A percentile compares a stretch with the other conserved stretches of the same genome.
Conservation (phyloP, 2,888 invertebrate genomes). For the Oasisia sp. region DNA sequence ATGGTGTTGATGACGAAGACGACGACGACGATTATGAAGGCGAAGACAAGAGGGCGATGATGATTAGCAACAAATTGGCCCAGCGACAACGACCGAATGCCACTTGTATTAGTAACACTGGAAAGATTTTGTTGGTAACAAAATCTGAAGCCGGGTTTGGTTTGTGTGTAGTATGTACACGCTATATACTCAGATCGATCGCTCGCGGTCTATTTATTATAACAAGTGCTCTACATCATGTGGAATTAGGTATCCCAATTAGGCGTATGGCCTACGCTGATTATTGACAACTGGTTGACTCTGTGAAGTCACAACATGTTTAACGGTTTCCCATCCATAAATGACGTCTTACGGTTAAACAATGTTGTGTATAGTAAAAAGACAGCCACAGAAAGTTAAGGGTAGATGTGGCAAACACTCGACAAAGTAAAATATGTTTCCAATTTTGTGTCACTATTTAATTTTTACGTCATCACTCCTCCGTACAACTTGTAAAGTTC, state of each 20-base stretch:
- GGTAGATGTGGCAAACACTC: background rate
- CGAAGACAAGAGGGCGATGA: too few species aligned
- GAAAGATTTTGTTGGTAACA: background rate
- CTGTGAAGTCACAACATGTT: too few species aligned
- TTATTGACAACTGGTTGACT: too few species aligned
- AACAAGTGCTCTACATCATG: background rate
- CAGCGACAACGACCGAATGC: background rate
- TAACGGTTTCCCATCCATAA: too few species aligned
- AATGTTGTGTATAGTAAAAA: background rate
- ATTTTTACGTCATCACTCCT: background rate
- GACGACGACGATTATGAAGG: too few species aligned
- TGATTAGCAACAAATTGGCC: too few species aligned
- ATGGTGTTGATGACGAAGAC: too few species aligned
- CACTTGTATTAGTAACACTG: background rate
- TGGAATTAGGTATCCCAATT: background rate
- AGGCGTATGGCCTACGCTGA: background rate
- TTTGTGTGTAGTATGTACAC: background rate
- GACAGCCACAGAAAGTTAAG: background rate
- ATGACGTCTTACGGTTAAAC: background rate
- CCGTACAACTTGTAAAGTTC: too few species aligned
- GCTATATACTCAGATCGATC: background rate
- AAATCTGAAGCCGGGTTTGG: background rate
- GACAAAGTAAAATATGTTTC: background rate
- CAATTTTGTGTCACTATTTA: background rate
- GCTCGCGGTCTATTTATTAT: background rate